Evolutionary conservation across 2,888 invertebrate genomes (phyloP), one percentile per base, ranked within the genome.

Genomic region (Meloe dianella): DNA sequence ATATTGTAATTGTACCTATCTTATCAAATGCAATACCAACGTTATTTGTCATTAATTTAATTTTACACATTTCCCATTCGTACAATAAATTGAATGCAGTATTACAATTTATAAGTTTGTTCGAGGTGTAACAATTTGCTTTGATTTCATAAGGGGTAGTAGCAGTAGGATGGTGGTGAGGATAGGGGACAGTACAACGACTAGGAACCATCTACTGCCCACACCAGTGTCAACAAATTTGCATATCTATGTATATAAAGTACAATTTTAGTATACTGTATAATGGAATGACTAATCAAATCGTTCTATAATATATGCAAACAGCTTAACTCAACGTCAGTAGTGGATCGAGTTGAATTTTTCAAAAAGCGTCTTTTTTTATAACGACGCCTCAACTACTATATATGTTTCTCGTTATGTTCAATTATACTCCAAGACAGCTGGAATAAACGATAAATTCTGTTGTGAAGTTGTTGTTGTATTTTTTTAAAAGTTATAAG

Each of bases 11-110:
- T 27, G 27, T 76, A 74, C 76, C 76, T 72, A 71, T 74, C 74
- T 77, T 77, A 77, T 77, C 77, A 67, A 66, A 68, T 64, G 68
- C 71, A 71, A 73, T 73, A 74, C 27, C 27, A 27, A 2, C 4
- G 27, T 75, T 77, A 76, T 76, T 75, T 79, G 75, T 75, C 71
- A 75, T 77, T 78, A 77, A 80, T 78, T 80, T 80, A 78, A 79
- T 80, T 77, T 70, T 71, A 71, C 75, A 70, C 73, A 70, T 72
- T 68, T 63, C 65, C 73, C 73, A 75, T 75, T 77, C 74, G 71
- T 72, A 75, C 76, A 76, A 75, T 75, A 76, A 79, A 78, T 78
- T 79, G 77, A 77, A 78, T 75, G 75, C 72, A 71, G 70, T 71
- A 75, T 76, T 74, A 77, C 74, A 71, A 47, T 76, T 77, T 77